Evolutionary conservation across 2,113 vertebrate genomes (phyloP).

Genomic region (Nycticorax nycticorax): DNA sequence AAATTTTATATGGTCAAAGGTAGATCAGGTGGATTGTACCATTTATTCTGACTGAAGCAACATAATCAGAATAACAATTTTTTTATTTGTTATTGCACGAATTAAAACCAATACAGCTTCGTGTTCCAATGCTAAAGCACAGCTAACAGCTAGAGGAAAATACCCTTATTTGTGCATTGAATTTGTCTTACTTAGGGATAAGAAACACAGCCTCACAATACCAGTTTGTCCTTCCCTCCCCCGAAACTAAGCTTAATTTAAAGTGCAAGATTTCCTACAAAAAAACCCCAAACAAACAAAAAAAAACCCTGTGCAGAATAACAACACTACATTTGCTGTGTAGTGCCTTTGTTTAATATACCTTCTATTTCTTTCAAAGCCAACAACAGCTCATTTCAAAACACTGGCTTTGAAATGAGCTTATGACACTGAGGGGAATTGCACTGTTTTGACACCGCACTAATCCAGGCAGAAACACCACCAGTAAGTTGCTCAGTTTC

Average conservation of each 20-base stretch:
- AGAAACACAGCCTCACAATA: not conserved
- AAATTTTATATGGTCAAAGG: not conserved
- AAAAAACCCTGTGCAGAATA: not conserved
- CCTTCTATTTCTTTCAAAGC: not conserved
- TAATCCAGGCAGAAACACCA: not conserved
- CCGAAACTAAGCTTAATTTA: not conserved
- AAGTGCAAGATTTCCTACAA: not conserved
- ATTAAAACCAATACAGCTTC: not conserved
- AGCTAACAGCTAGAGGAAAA: not conserved
- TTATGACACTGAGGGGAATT: not conserved
- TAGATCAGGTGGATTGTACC: not conserved
- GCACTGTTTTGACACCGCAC: not conserved
- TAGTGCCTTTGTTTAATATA: not conserved
- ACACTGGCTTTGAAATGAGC: not conserved
- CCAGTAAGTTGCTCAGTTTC: not conserved
- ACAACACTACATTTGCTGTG: not conserved
- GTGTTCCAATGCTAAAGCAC: not conserved
- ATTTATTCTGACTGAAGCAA: not conserved
- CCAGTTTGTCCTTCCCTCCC: not conserved
- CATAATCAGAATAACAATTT: not conserved
- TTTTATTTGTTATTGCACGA: not conserved
- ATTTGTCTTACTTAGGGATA: not conserved
- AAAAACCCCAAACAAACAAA: not conserved
- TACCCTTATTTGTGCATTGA: not conserved
- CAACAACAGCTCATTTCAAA: not conserved